Conservation (phyloP, 2,888 invertebrate species). For the Callimorpha dominula region DNA sequence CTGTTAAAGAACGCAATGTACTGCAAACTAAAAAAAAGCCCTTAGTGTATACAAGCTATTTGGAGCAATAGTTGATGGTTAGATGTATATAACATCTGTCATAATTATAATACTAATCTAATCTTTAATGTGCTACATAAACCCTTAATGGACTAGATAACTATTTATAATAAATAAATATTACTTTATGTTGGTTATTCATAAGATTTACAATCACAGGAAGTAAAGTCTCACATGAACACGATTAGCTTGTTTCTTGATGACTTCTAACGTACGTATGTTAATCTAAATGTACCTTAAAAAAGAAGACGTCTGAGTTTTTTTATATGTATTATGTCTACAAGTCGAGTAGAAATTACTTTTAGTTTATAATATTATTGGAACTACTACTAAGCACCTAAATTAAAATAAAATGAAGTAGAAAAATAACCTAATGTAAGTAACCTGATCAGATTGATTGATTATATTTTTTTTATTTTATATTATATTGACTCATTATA, state of each 20-base stretch:
- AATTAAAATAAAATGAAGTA: background rate
- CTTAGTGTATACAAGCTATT: background rate
- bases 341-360: background rate
- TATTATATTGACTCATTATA: background rate
- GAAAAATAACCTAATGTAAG: too few relatives aligned
- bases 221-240: background rate
- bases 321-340: background rate
- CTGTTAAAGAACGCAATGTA: too few relatives aligned
- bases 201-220: background rate
- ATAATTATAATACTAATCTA: background rate
- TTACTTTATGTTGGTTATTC: background rate
- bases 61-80: background rate
- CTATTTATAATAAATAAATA: background rate
- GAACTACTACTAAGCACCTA: background rate
- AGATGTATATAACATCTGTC: too few relatives aligned
- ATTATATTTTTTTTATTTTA: too few relatives aligned
- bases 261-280: too few relatives aligned
- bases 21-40: too few relatives aligned
- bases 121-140: background rate
- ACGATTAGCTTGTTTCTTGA: background rate
- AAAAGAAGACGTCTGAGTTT: background rate
- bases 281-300: background rate
- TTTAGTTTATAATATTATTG: background rate
- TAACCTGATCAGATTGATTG: too few relatives aligned
- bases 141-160: background rate